A percentile compares a stretch with the other conserved stretches of the same genome.
Evolutionary conservation across 2,113 vertebrate species (phyloP).

Genomic region (Calidris pygmaea): DNA sequence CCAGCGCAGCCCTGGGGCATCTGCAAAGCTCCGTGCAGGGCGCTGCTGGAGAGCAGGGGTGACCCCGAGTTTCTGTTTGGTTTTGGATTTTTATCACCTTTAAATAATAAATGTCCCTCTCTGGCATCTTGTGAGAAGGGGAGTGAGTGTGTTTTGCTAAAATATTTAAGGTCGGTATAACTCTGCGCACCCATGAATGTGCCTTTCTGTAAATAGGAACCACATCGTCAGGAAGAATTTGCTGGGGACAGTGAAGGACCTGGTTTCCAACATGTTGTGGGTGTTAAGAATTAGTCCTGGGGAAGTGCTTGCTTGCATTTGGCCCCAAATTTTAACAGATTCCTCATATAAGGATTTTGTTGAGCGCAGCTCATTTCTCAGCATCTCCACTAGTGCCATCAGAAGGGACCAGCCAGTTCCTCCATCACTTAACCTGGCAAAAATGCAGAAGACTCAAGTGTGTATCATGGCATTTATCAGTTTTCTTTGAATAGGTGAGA

Average conservation of each 20-base stretch:
- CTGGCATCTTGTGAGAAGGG: not conserved
- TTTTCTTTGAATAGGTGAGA: not conserved
- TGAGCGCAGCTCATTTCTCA: not conserved
- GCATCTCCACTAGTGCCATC: not conserved
- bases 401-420: not conserved
- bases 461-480: not conserved
- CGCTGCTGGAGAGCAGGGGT: rapidly evolving
- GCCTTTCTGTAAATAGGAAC: not conserved
- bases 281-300: not conserved
- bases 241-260: not conserved
- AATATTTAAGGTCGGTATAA: not conserved
- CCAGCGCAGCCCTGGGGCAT: not conserved
- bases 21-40: not conserved
- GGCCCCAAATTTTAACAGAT: not conserved
- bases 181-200: not conserved
- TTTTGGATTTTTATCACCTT: not conserved
- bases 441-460: not conserved
- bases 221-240: not conserved
- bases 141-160: not conserved
- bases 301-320: not conserved
- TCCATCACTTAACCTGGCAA: not conserved
- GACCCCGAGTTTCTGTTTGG: not conserved
- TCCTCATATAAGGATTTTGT: not conserved
- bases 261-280: not conserved
- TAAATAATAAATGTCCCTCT: not conserved